Evolutionary conservation across 2,797 vertebrate genomes (phyloP).

Genomic region (Acanthurus leucopareius): DNA sequence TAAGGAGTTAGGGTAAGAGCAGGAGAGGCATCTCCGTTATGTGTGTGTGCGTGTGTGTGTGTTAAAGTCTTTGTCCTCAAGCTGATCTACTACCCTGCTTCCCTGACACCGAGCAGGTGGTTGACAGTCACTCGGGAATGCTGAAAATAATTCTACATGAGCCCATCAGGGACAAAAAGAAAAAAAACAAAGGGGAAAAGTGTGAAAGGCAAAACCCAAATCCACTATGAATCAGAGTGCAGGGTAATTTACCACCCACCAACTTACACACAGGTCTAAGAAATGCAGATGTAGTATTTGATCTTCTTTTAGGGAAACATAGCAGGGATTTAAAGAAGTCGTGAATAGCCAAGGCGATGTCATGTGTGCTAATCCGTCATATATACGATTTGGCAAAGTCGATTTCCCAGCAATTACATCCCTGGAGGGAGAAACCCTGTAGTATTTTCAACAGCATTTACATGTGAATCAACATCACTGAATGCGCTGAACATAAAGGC

Average conservation of each 20-base stretch:
- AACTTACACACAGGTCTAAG: constrained; percentile 46
- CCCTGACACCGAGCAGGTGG: constrained; percentile 54
- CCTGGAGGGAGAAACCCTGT: constrained; percentile 46
- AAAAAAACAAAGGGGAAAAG: not conserved
- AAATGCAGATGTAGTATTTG: constrained; percentile 68
- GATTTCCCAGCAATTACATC: constrained; percentile 76
- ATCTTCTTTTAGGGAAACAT: constrained; percentile 63
- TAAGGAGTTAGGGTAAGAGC: constrained; percentile 24
- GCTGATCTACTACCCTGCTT: constrained; percentile 14
- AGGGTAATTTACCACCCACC: constrained; percentile 73
- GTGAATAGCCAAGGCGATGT: constrained; percentile 61
- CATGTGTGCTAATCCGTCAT: constrained; percentile 71
- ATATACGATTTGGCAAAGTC: constrained; percentile 64
- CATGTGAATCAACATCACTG: constrained; percentile 79
- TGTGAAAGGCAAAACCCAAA: constrained; percentile 45
- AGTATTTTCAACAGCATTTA: constrained; percentile 77
- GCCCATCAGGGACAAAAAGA: constrained; percentile 47
- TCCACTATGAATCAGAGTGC: constrained; percentile 72
- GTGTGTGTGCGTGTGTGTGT: constrained; percentile 25
- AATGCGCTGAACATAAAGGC: constrained; percentile 67
- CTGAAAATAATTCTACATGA: constrained; percentile 55
- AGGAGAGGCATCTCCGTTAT: constrained; percentile 7
- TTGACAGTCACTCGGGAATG: constrained; percentile 26
- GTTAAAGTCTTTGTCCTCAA: constrained; percentile 41
- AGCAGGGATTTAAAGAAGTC: constrained; percentile 48